phyloP scores from a whole-genome alignment of 2,888 invertebrate genomes.

The Aphrophora alni region DNA sequence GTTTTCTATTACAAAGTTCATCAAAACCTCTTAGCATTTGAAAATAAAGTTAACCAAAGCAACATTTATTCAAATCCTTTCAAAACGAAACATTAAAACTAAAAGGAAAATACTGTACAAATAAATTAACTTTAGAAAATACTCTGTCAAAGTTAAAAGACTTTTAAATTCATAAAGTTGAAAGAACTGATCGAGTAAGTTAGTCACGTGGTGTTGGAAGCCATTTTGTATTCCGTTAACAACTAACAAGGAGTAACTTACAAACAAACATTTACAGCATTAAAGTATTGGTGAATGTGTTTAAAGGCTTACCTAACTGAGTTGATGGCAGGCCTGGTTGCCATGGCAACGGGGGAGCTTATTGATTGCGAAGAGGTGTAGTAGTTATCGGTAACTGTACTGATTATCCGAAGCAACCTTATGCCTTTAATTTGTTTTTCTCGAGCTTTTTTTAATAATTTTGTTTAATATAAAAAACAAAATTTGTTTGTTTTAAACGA shows the following conservation, averaged over 20 bases:
- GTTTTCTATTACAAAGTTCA: no score
- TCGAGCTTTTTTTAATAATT: no score
- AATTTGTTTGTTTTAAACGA: no score
- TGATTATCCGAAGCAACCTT: not conserved
- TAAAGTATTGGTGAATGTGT: constrained; percentile 4
- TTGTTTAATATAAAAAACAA: no score
- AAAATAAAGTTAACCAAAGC: no score
- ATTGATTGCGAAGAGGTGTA: not conserved
- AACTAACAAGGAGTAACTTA: not conserved
- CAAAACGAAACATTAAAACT: no score
- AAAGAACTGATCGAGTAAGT: not conserved
- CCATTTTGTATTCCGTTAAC: not conserved
- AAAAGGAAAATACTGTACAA: no score
- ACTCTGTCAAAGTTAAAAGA: not conserved
- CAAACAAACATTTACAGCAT: not conserved
- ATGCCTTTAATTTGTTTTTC: not conserved
- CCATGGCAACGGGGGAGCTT: constrained; percentile 20
- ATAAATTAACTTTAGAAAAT: not conserved
- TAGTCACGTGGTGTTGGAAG: not conserved
- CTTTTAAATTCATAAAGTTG: not conserved
- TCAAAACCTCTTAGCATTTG: no score
- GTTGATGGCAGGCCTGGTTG: constrained; percentile 15
- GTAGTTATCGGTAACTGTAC: not conserved
- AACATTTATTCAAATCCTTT: no score
- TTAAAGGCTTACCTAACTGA: not conserved